Base-by-base conservation (phyloP, 2,888 invertebrate species). In the Apotomis turbidana region DNA sequence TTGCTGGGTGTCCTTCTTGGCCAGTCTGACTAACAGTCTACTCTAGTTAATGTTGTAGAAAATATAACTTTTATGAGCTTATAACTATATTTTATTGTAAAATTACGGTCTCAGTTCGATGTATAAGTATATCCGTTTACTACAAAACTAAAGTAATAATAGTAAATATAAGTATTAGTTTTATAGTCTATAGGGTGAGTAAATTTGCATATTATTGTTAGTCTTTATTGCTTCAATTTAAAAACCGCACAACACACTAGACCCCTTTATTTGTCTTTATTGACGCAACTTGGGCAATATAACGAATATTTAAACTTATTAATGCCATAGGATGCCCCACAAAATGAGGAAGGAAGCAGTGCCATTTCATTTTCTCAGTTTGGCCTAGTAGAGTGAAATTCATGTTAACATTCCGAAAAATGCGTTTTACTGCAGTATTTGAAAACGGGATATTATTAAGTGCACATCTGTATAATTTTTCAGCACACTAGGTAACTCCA, bases 291-390 rank as follows among this genome's bases (percentile, higher is more conserved):
- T 64, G 64, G 64, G n/a, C 54, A 27, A 27, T 55, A 54, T 64
- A 64, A 55, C 55, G 27, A 46, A 64, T 55, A 64, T 41, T 64
- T 54, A 55, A 64, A 64, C 54, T 44, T 55, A 55, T 64, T 55
- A 64, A 55, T 54, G 44, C 15, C 55, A 64, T 64, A 55, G 12
- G 54, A 54, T 55, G 44, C 44, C 44, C 54, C 12, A 44, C 10
- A 64, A 55, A 62, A 62, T 61, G 49, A 52, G 51, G 27, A 54
- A 55, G 41, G 64, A 55, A 64, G 55, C 3, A 55, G 64, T 15
- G 41, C 63, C 13, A 41, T 64, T 64, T 64, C 4, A 64, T 64
- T 54, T 64, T 55, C 64, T 15, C 55, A 64, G 54, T 55, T 64
- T 44, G 55, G 41, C 54, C 41, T 62, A 52, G 55, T 57, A 10